Base-by-base conservation (phyloP, 2,113 vertebrate species). In the Todiramphus saurophagus region DNA sequence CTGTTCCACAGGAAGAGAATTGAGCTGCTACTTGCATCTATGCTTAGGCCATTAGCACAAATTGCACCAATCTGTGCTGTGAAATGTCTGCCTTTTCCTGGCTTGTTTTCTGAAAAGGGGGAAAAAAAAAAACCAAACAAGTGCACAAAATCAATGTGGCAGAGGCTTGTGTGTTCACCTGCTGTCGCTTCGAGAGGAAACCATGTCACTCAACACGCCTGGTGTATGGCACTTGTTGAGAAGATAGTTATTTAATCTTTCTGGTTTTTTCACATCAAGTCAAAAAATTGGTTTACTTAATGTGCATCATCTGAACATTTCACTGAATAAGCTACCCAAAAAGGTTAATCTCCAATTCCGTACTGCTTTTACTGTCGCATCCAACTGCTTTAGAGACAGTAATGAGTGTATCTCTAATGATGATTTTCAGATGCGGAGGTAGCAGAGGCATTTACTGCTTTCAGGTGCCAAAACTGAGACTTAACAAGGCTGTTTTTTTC, bases 81-180 rank as follows among this genome's bases (percentile, higher is more conserved):
- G 95, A 96, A 95, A 87, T 56, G 35, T 84, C 80, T 94, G 77
- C 74, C 39, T 84, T 87, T 90, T 67, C 41, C 44, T 94, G 75
- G 70, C 92, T 94, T 93, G 51, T 78, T 87, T 94, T 81, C n/a
- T 83, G 60, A 67, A 86, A 93, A 79, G 12, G 24, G 5, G 1
- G 9, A 51, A 72, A 39, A 44, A 63, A 50, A 33, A 62, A 62
- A 19, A 55, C 15, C 41, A 5, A 20, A 19, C 24, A 51, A 77
- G 21, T 53, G 24, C 51, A n/a, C 0, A 1, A 83, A 90, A 79
- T 92, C 66, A 75, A 10, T 87, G 89, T 62, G 94, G 64, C 66
- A 94, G 84, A 90, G 39, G n/a, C 64, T 83, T 88, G 56, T 12
- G 2, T 81, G 90, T 92, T 96, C 89, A 89, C 66, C 74, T 84